Base-by-base conservation (phyloP, 2,888 invertebrate genomes). In the Cepaea hortensis region DNA sequence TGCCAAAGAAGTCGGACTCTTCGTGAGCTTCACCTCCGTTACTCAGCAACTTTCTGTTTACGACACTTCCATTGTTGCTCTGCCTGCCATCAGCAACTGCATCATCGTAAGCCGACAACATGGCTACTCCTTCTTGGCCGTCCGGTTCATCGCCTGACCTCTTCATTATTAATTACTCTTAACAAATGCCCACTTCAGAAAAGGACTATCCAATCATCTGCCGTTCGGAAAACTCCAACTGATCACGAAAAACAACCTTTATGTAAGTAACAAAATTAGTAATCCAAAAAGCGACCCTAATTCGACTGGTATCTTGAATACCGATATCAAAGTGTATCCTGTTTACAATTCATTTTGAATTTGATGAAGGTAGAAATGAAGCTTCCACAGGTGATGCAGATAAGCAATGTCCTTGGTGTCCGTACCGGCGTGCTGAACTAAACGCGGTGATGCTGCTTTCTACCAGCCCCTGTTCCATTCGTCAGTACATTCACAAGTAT, bases 51-150 rank as follows among this genome's bases (percentile, higher is more conserved):
- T n/a, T 62, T 76, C 72, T 23, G 35, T 62, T 85, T 18, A 20
- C 3, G 5, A n/a, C 65, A 15, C 18, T 18, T 9, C 55, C 73
- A 20, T 23, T 61, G 4, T 73, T 18, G 46, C 61, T 23, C 46
- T 23, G 18, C 15, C 75, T n/a, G 9, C 35, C 70, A 1, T 50
- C n/a, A 35, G 7, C 48, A 35, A 23, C 73, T 20, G 35, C 35
- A 35, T 76, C 75, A 62, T 62, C 35, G 13, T 46, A 68, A 1
- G 79, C 23, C 11, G 79, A 50, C 70, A 85, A 61, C 85, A 85
- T 85, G 3, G 85, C 77, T 20, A 70, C 77, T 3, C 5, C 68
- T 68, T 84, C 84, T 3, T 18, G 65, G 55, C 13, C 70, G 48
- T 68, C 55, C 15, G 68, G n/a, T n/a, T 85, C 48, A 2, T 20